Evolutionary conservation across 2,797 vertebrate genomes (phyloP).

Genomic region (Choloepus didactylus): DNA sequence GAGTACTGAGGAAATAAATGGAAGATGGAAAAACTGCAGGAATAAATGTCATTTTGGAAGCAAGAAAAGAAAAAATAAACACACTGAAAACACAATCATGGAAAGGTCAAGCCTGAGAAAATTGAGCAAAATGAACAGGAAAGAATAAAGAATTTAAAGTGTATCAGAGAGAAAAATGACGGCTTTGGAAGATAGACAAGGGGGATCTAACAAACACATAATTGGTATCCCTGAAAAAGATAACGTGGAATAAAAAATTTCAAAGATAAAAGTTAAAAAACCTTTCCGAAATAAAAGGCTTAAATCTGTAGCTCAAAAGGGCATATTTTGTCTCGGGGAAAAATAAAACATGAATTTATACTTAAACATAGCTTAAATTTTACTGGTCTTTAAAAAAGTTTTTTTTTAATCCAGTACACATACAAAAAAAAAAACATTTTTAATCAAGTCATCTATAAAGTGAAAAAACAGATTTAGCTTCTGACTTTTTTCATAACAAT

Average conservation of each 20-base stretch:
- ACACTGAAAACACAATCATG: background rate
- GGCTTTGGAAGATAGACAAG: background rate
- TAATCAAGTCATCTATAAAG: background rate
- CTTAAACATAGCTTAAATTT: background rate
- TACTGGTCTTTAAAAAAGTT: background rate
- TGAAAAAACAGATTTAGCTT: background rate
- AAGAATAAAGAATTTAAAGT: background rate
- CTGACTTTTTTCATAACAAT: background rate
- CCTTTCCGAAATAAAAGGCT: background rate
- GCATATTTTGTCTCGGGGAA: background rate
- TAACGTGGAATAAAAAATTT: background rate
- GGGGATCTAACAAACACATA: background rate
- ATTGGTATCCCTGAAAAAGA: background rate
- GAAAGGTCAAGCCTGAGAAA: background rate
- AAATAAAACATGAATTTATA: background rate
- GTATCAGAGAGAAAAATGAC: background rate
- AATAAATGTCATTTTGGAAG: background rate
- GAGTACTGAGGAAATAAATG: background rate
- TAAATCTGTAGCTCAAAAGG: background rate
- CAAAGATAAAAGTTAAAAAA: background rate
- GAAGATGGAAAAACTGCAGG: background rate
- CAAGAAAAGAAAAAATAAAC: background rate
- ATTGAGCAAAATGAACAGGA: background rate
- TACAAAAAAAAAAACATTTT: background rate
- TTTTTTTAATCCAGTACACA: background rate